Percentiles rank a stretch among this genome's conserved stretches.
These are phyloP conservation scores for Calliscelio sp. DNA, from an alignment of 2,888 invertebrate species.

Conservation along the genomic window DNA sequence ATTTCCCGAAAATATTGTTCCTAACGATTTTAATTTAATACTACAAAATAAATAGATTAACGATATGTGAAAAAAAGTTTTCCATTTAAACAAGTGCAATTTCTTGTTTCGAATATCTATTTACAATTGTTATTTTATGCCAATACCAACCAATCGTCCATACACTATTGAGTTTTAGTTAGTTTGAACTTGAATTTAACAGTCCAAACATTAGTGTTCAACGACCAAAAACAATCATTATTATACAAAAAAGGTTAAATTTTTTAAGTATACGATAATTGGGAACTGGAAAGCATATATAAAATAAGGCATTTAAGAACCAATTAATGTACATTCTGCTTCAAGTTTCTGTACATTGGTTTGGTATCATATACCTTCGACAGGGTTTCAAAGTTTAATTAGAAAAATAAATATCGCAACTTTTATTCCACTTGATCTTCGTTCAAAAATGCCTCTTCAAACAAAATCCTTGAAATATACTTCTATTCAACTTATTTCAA, in stretches of 20 bases:
- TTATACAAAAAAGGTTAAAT: not conserved
- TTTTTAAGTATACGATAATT: not conserved
- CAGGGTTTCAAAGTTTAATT: not conserved
- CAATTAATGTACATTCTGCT: not conserved
- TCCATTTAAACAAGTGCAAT: no score
- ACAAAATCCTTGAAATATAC: no score
- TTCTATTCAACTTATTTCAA: no score
- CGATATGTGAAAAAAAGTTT: no score
- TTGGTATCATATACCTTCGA: not conserved
- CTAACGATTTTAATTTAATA: no score
- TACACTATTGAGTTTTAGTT: no score
- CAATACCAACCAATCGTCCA: no score
- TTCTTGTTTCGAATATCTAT: no score
- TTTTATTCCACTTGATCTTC: constrained; percentile 2
- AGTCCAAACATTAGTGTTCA: not conserved
- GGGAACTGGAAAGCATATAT: not conserved
- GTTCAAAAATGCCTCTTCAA: not conserved
- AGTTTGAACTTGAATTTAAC: not conserved
- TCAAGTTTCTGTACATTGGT: not conserved
- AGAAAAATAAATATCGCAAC: constrained; percentile 11
- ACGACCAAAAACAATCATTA: not conserved
- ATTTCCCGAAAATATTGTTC: no score
- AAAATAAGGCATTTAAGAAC: not conserved
- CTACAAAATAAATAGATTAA: no score
- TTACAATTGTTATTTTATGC: no score